Evolutionary conservation across 2,888 invertebrate genomes (phyloP), one percentile per base, ranked within the genome.

Genomic region (Nephrotoma guestfalica): DNA sequence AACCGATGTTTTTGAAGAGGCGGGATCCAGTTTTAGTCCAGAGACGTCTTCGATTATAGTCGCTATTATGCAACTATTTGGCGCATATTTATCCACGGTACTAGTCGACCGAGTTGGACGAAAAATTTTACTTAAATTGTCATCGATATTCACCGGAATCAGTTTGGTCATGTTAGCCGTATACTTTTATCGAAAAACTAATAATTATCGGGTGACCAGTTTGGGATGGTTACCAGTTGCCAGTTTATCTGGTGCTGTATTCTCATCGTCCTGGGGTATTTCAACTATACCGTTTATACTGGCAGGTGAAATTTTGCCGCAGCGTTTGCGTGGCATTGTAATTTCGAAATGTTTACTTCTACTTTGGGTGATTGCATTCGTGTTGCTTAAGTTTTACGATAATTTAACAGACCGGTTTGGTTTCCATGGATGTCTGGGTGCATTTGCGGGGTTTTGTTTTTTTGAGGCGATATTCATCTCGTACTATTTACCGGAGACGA

Each of bases 31-130:
- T 85, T 83, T 91, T 13, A 85, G 89, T 0, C 90, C 91, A 0
- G 90, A 89, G 3, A 86, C 89, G 15, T 89, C 90, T 0, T 90
- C 91, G 3, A 91, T 91, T 2, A 88, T 91, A 5, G 91, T 91
- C 43, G 92, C 90, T 2, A 41, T 88, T 0, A 90, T 91, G 40
- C 91, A 91, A 87, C 47, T 90, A 11, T 0, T 91, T 13, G 91
- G 92, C 2, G 88, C 90, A 0, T 90, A 91, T 87, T 87, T 88
- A 15, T 90, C 91, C 6, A 90, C 91, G 0, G 7, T 90, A 51
- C 84, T 91, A 41, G 91, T 92, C 42, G 91, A 91, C 87, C 88
- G 90, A 1, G 89, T 90, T 3, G 91, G 91, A 0, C 88, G 91
- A 9, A 91, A 90, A 88, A 87, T 91, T 51, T 41, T 87, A 51